Conservation (phyloP, 2,113 vertebrate genomes). For the Nansenia antarctica region DNA sequence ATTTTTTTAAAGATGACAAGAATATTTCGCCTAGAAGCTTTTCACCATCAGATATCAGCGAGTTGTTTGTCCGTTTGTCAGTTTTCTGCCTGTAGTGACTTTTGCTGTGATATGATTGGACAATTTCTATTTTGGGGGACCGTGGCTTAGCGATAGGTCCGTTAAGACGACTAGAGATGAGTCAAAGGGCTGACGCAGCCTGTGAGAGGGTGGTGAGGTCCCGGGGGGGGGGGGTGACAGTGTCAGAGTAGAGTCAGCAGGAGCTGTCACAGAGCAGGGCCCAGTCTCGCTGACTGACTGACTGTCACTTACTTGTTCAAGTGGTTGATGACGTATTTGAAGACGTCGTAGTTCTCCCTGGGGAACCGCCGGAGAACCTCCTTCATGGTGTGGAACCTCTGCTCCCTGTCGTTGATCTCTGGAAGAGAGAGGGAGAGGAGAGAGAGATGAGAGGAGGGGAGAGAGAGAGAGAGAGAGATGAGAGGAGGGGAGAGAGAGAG, state of each 20-base stretch:
- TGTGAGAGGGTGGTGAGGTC: background rate
- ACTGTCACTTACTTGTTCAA: slow-evolving; percentile 85
- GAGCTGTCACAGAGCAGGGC: slow-evolving; percentile 15
- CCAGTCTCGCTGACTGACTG: background rate
- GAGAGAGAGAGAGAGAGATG: slow-evolving; percentile 16
- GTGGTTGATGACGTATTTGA: slow-evolving; percentile 94
- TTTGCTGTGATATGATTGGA: too few relatives aligned
- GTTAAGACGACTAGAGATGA: background rate
- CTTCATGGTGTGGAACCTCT: slow-evolving; percentile 88
- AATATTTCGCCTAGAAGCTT: too few relatives aligned
- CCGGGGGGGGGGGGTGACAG: background rate
- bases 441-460: slow-evolving; percentile 1
- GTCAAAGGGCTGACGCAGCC: background rate
- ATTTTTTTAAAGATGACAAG: too few relatives aligned
- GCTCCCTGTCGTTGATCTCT: slow-evolving; percentile 94
- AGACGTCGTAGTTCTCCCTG: slow-evolving; percentile 93
- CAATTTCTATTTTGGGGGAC: too few relatives aligned
- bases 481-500: too few relatives aligned
- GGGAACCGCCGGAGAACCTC: slow-evolving; percentile 91
- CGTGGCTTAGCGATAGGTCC: too few relatives aligned
- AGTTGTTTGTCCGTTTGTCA: too few relatives aligned
- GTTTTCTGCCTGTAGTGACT: too few relatives aligned
- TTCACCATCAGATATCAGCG: too few relatives aligned
- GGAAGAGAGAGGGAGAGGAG: slow-evolving; percentile 33
- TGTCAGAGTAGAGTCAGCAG: slow-evolving; percentile 16